phyloP scores from a whole-genome alignment of 2,888 invertebrate genomes.

The Yponomeuta cagnagella region DNA sequence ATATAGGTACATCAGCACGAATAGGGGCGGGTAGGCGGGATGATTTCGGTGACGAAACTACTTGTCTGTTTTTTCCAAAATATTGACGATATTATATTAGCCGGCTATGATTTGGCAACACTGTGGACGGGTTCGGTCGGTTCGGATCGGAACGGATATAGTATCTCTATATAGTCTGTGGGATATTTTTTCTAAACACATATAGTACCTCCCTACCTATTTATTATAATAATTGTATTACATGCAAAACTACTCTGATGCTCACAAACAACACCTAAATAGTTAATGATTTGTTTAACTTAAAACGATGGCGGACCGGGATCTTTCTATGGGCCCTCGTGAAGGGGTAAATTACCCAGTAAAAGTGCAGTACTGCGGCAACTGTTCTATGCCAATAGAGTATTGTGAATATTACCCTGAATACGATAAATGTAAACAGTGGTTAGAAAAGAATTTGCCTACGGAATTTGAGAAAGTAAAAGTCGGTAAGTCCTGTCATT shows the following conservation, averaged over 20 bases:
- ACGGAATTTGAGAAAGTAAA: slow-evolving; percentile 93
- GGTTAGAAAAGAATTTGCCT: slow-evolving; percentile 96
- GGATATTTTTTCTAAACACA: too few species aligned
- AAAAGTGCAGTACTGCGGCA: slow-evolving; percentile 92
- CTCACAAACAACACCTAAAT: not conserved
- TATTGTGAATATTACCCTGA: slow-evolving; percentile 99
- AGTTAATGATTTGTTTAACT: not conserved
- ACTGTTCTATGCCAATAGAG: slow-evolving; percentile 96
- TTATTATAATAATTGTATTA: not conserved
- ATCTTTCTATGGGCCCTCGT: slow-evolving; percentile 79
- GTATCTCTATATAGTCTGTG: too few species aligned
- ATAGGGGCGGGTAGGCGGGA: too few species aligned
- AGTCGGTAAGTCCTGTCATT: slow-evolving; percentile 67
- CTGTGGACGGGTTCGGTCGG: too few species aligned
- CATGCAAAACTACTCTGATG: not conserved
- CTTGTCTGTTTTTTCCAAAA: too few species aligned
- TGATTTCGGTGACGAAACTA: too few species aligned
- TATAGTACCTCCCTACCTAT: not conserved
- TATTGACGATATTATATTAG: too few species aligned
- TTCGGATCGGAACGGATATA: too few species aligned
- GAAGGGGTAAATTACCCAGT: slow-evolving; percentile 87
- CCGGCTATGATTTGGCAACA: too few species aligned
- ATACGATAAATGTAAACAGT: slow-evolving; percentile 97
- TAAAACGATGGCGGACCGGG: slow-evolving; percentile 73
- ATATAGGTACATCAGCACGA: too few species aligned